phyloP scores from a whole-genome alignment of 2,888 invertebrate genomes.

The Ptychoptera contaminata region DNA sequence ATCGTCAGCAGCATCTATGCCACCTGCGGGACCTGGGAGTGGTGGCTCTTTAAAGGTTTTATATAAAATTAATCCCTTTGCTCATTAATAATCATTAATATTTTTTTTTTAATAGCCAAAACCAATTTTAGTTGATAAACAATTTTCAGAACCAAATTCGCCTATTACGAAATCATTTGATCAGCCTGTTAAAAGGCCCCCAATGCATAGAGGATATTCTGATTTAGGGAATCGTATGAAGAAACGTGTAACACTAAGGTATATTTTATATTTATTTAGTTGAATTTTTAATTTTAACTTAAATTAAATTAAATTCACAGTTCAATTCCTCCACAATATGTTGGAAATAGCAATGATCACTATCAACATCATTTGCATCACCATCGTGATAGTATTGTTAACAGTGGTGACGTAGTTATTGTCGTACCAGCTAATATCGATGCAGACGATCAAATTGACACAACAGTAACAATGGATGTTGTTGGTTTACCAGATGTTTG shows the following conservation, averaged over 20 bases:
- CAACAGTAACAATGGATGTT: conserved; percentile 12
- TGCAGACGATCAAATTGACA: conserved; percentile 18
- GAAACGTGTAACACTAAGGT: conserved; percentile 76
- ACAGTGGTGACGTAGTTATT: conserved; percentile 35
- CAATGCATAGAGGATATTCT: conserved; percentile 54
- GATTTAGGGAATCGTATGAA: conserved; percentile 67
- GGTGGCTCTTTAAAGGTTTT: conserved; percentile 5
- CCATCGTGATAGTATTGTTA: conserved; percentile 7
- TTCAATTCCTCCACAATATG: conserved; percentile 32
- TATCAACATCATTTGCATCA: not conserved
- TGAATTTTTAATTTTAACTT: not conserved
- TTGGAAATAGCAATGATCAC: conserved; percentile 17
- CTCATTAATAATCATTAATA: not conserved
- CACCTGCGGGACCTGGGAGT: not conserved
- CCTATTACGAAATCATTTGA: conserved; percentile 45
- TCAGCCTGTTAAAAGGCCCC: conserved; percentile 24
- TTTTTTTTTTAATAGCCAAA: conserved; percentile 31
- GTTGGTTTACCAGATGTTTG: conserved; percentile 16
- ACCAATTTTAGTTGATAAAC: conserved; percentile 59
- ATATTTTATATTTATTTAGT: conserved; percentile 16
- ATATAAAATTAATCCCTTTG: not conserved
- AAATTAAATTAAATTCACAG: conserved; percentile 15
- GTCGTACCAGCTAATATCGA: conserved; percentile 34
- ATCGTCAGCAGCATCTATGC: conserved; percentile 6
- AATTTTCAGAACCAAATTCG: conserved; percentile 62